Evolutionary conservation across 2,888 invertebrate genomes (phyloP).

Genomic region (Colostygia pectinataria): DNA sequence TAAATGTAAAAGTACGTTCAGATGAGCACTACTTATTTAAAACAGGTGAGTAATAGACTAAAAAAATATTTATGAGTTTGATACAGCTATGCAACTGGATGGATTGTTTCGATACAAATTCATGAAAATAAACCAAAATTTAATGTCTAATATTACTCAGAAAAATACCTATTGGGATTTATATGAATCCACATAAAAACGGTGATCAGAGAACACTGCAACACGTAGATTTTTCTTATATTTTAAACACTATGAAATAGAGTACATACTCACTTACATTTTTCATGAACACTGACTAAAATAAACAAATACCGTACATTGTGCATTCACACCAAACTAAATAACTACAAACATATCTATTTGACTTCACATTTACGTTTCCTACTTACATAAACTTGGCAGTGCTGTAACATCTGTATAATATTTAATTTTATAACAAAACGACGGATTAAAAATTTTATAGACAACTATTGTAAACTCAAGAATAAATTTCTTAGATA

Average conservation of each 20-base stretch:
- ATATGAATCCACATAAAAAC: too few species aligned
- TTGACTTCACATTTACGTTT: slow-evolving; percentile 43
- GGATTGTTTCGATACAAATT: slow-evolving; percentile 16
- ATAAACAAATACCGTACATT: too few species aligned
- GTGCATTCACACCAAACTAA: slow-evolving; percentile 32
- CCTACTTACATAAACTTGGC: slow-evolving; percentile 66
- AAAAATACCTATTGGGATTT: too few species aligned
- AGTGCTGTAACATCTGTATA: slow-evolving; percentile 71
- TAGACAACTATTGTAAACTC: slow-evolving; percentile 14
- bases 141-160: too few species aligned
- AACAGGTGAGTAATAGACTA: neutral
- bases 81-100: slow-evolving; percentile 14
- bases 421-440: slow-evolving; percentile 38
- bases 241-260: too few species aligned
- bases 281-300: neutral
- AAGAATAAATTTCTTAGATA: slow-evolving; percentile 19
- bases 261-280: too few species aligned
- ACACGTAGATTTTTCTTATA: too few species aligned
- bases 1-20: too few species aligned
- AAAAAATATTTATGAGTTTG: neutral
- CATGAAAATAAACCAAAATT: neutral
- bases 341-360: slow-evolving; percentile 31
- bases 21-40: too few species aligned
- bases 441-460: slow-evolving; percentile 36
- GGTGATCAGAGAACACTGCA: too few species aligned